phyloP scores from a whole-genome alignment of 1,140 invertebrate species.

The Heliothis virescens region DNA sequence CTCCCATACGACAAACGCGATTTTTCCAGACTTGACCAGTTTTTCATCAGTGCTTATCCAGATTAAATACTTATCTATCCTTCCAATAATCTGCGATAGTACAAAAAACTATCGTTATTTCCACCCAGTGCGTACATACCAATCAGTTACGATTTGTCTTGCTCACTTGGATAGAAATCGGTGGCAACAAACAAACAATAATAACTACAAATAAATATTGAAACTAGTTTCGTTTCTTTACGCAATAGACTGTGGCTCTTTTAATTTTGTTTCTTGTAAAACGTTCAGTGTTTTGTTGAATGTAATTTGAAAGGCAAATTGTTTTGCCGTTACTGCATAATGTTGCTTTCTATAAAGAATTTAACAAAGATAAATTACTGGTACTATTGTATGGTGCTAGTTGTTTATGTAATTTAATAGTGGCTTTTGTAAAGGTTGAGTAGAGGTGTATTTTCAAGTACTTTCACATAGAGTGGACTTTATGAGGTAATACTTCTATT shows the following conservation, averaged over 20 bases:
- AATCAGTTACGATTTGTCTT: constrained; percentile 41
- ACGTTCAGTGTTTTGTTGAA: neutral
- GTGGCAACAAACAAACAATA: constrained; percentile 44
- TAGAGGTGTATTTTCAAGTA: too few species aligned
- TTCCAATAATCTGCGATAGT: too few species aligned
- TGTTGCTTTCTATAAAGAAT: neutral
- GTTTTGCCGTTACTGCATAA: neutral
- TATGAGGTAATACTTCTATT: too few species aligned
- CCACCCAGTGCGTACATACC: constrained; percentile 24
- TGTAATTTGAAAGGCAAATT: neutral
- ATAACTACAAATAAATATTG: constrained; percentile 51
- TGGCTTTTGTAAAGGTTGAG: too few species aligned
- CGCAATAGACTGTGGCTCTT: constrained; percentile 4
- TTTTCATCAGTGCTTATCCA: too few species aligned
- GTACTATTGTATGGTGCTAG: too few species aligned
- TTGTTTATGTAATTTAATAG: too few species aligned
- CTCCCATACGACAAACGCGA: too few species aligned
- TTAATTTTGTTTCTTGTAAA: neutral
- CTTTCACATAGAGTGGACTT: too few species aligned
- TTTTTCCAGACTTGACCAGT: too few species aligned
- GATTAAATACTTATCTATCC: too few species aligned
- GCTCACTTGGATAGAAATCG: constrained; percentile 44
- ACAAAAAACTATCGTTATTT: neutral
- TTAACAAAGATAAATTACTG: too few species aligned
- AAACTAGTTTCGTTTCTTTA: neutral